These are phyloP conservation scores for Echinarachnius parma DNA, from an alignment of 53 echinoderm and acorn worm species.

Conservation along the genomic window DNA sequence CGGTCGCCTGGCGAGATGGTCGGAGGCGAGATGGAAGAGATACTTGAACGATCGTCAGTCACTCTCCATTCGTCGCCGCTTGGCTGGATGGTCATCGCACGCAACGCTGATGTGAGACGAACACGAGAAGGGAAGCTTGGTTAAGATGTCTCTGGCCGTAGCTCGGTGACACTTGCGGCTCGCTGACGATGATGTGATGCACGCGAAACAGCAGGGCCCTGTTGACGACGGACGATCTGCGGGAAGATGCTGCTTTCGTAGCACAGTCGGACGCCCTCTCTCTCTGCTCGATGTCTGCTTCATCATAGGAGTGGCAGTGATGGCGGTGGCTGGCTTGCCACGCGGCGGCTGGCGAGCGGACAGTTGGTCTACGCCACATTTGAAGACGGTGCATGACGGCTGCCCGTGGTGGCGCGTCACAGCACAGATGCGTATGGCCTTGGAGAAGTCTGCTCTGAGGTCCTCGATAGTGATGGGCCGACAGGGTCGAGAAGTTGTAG, in stretches of 20 bases:
- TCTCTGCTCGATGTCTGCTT: background rate
- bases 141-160: too few relatives aligned
- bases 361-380: constrained; percentile 35
- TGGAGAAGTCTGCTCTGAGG: constrained; percentile 27
- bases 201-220: background rate
- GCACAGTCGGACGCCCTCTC: background rate
- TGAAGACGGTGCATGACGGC: constrained; percentile 12
- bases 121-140: background rate
- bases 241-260: background rate
- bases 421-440: constrained; percentile 30
- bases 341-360: constrained; percentile 18
- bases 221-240: constrained; percentile 33
- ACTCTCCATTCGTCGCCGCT: background rate
- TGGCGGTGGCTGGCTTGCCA: background rate
- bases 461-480: constrained; percentile 29
- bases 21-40: background rate
- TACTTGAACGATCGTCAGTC: too few relatives aligned
- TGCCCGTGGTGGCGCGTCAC: constrained; percentile 17
- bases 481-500: background rate
- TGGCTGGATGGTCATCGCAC: background rate
- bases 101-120: background rate
- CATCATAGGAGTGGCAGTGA: background rate
- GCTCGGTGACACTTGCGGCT: background rate
- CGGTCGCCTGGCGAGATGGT: background rate
- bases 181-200: background rate